These are phyloP conservation scores for Hucho hucho DNA, from an alignment of 2,113 vertebrate species.

Conservation along the genomic window DNA sequence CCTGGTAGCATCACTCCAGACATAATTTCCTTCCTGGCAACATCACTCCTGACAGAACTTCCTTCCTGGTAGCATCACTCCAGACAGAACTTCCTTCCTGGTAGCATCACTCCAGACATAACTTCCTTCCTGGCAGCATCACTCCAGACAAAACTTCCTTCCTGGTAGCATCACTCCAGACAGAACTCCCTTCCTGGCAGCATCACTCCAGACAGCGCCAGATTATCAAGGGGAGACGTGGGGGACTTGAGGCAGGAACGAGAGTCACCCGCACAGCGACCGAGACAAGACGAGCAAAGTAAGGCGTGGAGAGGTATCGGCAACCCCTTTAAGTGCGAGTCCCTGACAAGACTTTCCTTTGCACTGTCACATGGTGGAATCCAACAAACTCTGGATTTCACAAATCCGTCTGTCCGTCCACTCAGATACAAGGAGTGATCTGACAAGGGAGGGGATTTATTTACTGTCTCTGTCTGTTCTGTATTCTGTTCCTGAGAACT, in stretches of 20 bases:
- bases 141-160: slow-evolving; percentile 34
- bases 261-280: background rate
- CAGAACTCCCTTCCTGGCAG: background rate
- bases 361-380: slow-evolving; percentile 56
- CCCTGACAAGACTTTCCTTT: slow-evolving; percentile 72
- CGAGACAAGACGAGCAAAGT: background rate
- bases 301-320: slow-evolving; percentile 39
- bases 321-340: slow-evolving; percentile 64
- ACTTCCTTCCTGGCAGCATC: slow-evolving; percentile 60
- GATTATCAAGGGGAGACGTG: slow-evolving; percentile 53
- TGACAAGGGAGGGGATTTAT: slow-evolving; percentile 26
- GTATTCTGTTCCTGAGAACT: background rate
- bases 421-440: slow-evolving; percentile 37
- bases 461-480: no score
- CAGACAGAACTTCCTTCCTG: slow-evolving; percentile 49
- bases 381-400: slow-evolving; percentile 43
- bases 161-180: slow-evolving; percentile 46
- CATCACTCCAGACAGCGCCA: slow-evolving; percentile 48
- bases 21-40: slow-evolving; percentile 58
- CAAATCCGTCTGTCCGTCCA: slow-evolving; percentile 34
- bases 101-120: slow-evolving; percentile 26
- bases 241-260: slow-evolving; percentile 15
- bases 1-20: slow-evolving; percentile 46
- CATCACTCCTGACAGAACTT: no score
- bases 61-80: slow-evolving; percentile 33